Conservation (phyloP, 2,113 vertebrate species). For the Ivindomyrus marchei region DNA sequence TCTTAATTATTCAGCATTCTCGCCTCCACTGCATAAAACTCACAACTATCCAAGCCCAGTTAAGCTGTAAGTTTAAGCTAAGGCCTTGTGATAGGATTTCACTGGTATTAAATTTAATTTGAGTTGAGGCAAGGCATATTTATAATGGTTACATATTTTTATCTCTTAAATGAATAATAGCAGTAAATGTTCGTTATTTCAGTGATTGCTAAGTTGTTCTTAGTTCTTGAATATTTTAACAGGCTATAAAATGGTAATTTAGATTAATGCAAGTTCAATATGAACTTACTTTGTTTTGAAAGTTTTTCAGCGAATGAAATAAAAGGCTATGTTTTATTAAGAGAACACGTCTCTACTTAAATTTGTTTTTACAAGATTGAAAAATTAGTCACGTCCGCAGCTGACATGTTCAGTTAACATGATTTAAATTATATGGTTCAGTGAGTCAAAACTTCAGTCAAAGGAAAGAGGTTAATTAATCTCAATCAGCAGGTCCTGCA, state of each 20-base stretch:
- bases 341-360: neutral
- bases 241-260: neutral
- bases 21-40: neutral
- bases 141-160: neutral
- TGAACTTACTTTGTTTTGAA: conserved; percentile 8
- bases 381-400: neutral
- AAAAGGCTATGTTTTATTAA: neutral
- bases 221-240: conserved; percentile 2
- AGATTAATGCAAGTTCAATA: conserved; percentile 3
- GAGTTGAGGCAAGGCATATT: neutral
- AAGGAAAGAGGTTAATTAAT: neutral
- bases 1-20: neutral
- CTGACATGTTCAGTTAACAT: neutral
- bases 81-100: neutral
- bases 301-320: neutral
- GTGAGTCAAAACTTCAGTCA: neutral
- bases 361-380: neutral
- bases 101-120: neutral
- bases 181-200: neutral
- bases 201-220: neutral
- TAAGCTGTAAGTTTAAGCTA: neutral
- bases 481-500: neutral
- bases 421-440: conserved; percentile 13
- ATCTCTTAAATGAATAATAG: neutral
- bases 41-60: neutral